Percentiles rank a stretch among this genome's conserved stretches.
Conservation (phyloP, 2,113 vertebrate species). For the Piaya cayana region DNA sequence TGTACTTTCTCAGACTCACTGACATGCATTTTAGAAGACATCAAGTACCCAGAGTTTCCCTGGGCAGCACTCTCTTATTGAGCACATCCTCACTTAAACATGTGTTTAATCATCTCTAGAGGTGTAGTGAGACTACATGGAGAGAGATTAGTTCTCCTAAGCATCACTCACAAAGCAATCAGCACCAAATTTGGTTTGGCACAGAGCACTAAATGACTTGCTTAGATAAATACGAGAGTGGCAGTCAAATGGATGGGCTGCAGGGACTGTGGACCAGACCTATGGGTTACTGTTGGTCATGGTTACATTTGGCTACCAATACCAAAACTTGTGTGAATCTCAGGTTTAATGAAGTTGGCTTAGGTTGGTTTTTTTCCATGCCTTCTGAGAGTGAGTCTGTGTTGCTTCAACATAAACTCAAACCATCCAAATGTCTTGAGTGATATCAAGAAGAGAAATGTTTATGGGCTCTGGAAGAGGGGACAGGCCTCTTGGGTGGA, state of each 20-base stretch:
- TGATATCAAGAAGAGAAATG: too few relatives aligned
- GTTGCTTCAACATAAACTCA: neutral
- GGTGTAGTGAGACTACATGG: neutral
- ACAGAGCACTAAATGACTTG: neutral
- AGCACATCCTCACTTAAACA: neutral
- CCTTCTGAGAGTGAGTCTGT: neutral
- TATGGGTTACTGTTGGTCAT: neutral
- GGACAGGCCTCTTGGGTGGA: too few relatives aligned
- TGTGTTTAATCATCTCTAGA: neutral
- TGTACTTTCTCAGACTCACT: neutral
- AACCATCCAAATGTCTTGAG: neutral
- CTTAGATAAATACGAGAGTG: neutral
- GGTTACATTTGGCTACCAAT: rapidly evolving
- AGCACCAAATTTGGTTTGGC: neutral
- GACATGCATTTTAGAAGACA: neutral
- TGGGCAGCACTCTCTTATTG: neutral
- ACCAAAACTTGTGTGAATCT: neutral
- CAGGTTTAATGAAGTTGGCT: neutral
- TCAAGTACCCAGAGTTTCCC: neutral
- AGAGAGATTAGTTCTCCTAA: neutral
- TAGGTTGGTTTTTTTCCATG: neutral
- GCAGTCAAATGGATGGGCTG: neutral
- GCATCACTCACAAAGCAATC: neutral
- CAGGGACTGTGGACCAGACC: neutral
- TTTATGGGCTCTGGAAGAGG: too few relatives aligned